Conservation (phyloP, 2,113 vertebrate genomes). For the Phylloscopus trochilus region DNA sequence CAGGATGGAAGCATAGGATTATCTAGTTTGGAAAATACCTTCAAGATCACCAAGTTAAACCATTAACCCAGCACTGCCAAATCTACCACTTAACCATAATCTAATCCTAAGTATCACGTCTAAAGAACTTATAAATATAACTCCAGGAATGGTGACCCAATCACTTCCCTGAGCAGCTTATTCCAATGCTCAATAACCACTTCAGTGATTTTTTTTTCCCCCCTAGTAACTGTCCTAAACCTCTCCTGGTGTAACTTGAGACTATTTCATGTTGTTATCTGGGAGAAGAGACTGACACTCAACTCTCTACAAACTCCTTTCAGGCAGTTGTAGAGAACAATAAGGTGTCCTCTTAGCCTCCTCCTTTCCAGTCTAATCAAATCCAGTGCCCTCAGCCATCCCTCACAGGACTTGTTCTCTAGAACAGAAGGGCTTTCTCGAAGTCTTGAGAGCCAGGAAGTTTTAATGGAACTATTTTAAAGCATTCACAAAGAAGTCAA, state of each 20-base stretch:
- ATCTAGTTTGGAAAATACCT: background rate
- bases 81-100: background rate
- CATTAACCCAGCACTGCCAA: background rate
- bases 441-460: background rate
- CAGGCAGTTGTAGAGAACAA: background rate
- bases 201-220: background rate
- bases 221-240: background rate
- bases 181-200: background rate
- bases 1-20: accelerated
- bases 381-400: background rate
- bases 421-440: background rate
- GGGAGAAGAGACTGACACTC: background rate
- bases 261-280: background rate
- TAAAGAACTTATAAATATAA: background rate
- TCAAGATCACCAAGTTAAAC: background rate
- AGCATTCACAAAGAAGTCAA: background rate
- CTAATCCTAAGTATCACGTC: background rate
- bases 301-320: background rate
- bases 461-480: background rate
- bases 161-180: background rate
- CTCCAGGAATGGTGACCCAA: background rate
- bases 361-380: background rate
- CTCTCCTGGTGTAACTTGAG: background rate
- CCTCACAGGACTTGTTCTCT: background rate
- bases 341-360: background rate